Base-by-base conservation (phyloP, 2,113 vertebrate species). In the Calyptomena viridis region DNA sequence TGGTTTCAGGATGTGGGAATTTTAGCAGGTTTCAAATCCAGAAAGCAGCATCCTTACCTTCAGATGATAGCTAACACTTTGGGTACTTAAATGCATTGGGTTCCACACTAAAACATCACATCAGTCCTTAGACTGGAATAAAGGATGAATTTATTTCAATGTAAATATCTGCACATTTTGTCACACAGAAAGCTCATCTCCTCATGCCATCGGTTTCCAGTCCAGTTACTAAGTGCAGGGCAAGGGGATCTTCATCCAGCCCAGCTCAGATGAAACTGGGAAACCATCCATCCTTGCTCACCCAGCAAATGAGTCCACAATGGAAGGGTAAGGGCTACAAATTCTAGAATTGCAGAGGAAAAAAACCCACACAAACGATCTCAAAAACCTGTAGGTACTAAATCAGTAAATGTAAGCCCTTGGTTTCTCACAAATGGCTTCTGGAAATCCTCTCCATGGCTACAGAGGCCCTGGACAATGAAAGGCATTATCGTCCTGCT, bases 71-170 rank as follows among this genome's bases (percentile, higher is more conserved):
- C 30, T 6, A 47, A 44, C 4, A 9, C 42, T 50, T 40, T 12
- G 59, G 68, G 11, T 56, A 39, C 23, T 27, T 3, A 6, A 53
- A 31, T 9, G 39, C 0, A 0, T 11, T 24, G 14, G 8, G 12
- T 53, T 55, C 80, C 69, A 64, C 50, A 16, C 25, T 33, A 20
- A 68, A 82, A n/a, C 24, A 58, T 14, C n/a, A 5, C 0, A 3
- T 15, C 71, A 67, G 55, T 9, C 74, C 56, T 87, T 11, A 52
- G 44, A 47, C 17, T 35, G 78, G 40, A 52, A 79, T 10, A 42
- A 60, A 68, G 53, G 56, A 89, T 35, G 20, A 37, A 59, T 59
- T 50, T 27, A 63, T 24, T 44, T 28, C 40, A 27, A 6, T 11
- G 35, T 31, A 91, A 75, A 49, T 20, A 66, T 5, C 39, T 62